Percentiles rank a stretch among this genome's conserved stretches.
phyloP scores from a whole-genome alignment of 2,797 vertebrate genomes.

The Microctenopoma lineatum region DNA sequence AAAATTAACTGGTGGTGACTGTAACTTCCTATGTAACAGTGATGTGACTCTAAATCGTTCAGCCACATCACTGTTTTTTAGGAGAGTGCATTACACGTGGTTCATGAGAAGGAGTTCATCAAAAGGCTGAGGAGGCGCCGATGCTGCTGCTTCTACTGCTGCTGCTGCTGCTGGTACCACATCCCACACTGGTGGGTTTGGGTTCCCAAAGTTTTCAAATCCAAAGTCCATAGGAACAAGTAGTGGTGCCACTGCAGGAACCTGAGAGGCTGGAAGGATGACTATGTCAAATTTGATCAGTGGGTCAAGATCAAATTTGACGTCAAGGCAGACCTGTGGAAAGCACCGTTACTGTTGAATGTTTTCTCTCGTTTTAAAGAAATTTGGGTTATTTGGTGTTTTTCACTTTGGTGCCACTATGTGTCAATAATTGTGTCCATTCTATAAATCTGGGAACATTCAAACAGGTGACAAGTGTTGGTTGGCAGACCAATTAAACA shows the following conservation, averaged over 20 bases:
- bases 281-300: conserved; percentile 78
- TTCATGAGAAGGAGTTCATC: conserved; percentile 61
- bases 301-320: conserved; percentile 78
- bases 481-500: too few species aligned
- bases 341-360: not conserved
- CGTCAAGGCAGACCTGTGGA: conserved; percentile 78
- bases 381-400: too few species aligned
- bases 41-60: not conserved
- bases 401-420: too few species aligned
- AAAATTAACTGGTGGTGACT: too few species aligned
- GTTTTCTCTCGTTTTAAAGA: too few species aligned
- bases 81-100: conserved; percentile 51
- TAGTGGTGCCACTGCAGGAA: conserved; percentile 7
- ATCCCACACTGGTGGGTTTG: conserved; percentile 37
- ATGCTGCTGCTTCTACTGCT: not conserved
- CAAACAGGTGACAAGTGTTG: too few species aligned
- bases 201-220: conserved; percentile 39
- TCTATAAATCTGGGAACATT: too few species aligned
- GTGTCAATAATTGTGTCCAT: too few species aligned
- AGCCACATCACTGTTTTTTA: conserved; percentile 4
- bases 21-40: too few species aligned
- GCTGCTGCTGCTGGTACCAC: not conserved
- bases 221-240: conserved; percentile 41
- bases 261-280: conserved; percentile 57
- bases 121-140: not conserved